A percentile compares a stretch with the other conserved stretches of the same genome.
phyloP scores from a whole-genome alignment of 2,797 vertebrate genomes.

The Karalla daura region DNA sequence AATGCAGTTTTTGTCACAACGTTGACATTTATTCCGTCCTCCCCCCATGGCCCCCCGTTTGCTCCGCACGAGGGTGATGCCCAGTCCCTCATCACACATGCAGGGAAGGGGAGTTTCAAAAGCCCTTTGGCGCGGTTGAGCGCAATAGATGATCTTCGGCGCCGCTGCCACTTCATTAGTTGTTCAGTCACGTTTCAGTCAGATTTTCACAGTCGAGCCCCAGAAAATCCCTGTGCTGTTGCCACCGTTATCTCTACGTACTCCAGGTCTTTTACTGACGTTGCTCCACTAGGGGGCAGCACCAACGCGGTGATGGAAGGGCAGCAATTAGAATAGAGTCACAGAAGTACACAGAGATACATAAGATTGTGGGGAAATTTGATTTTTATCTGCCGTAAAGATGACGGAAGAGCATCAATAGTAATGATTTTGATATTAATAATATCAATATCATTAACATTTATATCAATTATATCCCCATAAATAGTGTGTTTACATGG shows the following conservation, averaged over 20 bases:
- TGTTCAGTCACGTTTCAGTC: not conserved
- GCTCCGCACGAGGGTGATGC: not conserved
- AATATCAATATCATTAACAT: no score
- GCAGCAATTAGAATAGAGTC: not conserved
- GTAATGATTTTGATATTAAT: no score
- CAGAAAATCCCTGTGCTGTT: not conserved
- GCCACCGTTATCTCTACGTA: not conserved
- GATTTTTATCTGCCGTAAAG: no score
- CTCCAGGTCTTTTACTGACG: not conserved
- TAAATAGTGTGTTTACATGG: no score
- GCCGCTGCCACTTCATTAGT: not conserved
- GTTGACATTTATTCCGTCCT: not conserved
- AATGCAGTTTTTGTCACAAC: no score
- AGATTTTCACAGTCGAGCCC: not conserved
- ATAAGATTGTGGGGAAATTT: no score
- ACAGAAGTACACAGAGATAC: conserved; percentile 5
- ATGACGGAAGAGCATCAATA: no score
- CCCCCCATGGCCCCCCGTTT: not conserved
- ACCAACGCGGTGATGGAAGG: conserved; percentile 27
- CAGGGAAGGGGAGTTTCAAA: no score
- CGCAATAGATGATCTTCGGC: no score
- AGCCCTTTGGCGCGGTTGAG: no score
- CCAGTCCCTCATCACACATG: not conserved
- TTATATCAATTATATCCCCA: no score
- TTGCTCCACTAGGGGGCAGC: conserved; percentile 69